Evolutionary conservation across 37 sponge, comb jelly and placozoan genomes (phyloP), one percentile per base, ranked within the genome.

Genomic region (Halisarca cf. caerulea): DNA sequence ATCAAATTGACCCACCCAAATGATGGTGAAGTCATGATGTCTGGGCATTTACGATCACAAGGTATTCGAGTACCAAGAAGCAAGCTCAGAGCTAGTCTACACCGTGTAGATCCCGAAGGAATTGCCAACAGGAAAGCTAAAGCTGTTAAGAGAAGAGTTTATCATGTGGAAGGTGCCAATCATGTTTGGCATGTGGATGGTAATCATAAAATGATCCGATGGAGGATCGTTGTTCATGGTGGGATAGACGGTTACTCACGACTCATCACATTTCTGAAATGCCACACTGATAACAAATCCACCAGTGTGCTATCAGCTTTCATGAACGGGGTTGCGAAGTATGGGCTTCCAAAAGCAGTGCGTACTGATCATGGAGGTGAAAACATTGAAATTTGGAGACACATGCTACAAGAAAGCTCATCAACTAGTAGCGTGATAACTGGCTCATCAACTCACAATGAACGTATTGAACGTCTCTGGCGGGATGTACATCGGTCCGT

Each of bases 391-490:
- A 59, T 80, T 32, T 78, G 79, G 79, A 78, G 79, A 47, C 20
- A 21, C 42, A 78, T 78, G 79, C 53, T 78, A 2, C 24, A 47
- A 25, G 39, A 18, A 55, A 45, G 43, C 17, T n/a, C 8, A 59
- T n/a, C 25, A 25, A 25, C 23, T n/a, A 59, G 25, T n/a, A 27
- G 57, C 61, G 85, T 85, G 4, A 66, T 84, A 6, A 80, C 85
- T 38, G 90, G 90, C 9, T 37, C 77, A 40, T 84, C 85, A 0
- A 72, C 70, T 39, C 90, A 90, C 45, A 90, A 90, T 75, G 81
- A 90, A 54, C 45, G 86, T 11, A 86, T 90, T 45, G 90, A 90
- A 47, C 40, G 86, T 28, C 30, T 90, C 28, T 90, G 90, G 90
- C 8, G 90, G 4, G 83, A 90, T 73, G 86, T 90, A 2, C 28